Conservation (phyloP, 2,113 vertebrate genomes). For the Salminus brasiliensis region DNA sequence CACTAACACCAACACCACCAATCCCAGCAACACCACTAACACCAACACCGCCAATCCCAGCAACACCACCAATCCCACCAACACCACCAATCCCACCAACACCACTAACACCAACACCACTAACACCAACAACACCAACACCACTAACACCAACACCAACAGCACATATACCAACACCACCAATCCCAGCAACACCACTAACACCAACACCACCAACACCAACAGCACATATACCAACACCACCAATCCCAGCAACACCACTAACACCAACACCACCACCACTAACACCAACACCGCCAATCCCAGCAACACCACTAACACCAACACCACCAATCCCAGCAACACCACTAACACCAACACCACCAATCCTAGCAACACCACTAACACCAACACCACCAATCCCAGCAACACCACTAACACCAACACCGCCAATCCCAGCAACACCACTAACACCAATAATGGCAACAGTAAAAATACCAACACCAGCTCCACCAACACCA, state of each 20-base stretch:
- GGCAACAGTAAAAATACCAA: too few relatives aligned
- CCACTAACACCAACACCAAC: too few relatives aligned
- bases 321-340: not conserved
- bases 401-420: too few relatives aligned
- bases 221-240: too few relatives aligned
- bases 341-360: not conserved
- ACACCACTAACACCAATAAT: too few relatives aligned
- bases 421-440: too few relatives aligned
- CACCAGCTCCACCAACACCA: too few relatives aligned
- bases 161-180: not conserved
- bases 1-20: too few relatives aligned
- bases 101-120: not conserved
- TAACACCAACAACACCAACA: not conserved
- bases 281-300: not conserved
- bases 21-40: not conserved
- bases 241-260: too few relatives aligned
- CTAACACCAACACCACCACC: too few relatives aligned
- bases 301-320: not conserved
- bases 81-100: not conserved
- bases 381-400: not conserved
- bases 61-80: not conserved
- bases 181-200: not conserved
- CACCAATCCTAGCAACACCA: not conserved
- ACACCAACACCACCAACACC: not conserved
- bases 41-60: not conserved